A percentile compares a stretch with the other conserved stretches of the same genome.
phyloP scores from a whole-genome alignment of 1,140 invertebrate species.

The Heterodera carotae region DNA sequence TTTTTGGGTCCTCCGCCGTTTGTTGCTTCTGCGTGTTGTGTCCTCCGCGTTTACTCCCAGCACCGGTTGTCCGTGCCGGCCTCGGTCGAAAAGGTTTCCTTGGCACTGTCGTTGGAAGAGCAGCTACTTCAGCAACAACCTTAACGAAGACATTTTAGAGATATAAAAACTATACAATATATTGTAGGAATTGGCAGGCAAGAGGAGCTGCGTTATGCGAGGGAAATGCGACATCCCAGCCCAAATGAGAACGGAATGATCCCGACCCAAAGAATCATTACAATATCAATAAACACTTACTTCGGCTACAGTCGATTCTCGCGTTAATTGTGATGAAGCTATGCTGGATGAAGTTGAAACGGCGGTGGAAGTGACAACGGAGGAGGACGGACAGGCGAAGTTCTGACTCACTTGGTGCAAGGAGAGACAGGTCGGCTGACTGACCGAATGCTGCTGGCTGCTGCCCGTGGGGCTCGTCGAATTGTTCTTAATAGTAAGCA shows the following conservation, averaged over 20 bases:
- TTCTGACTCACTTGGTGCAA: constrained; percentile 31
- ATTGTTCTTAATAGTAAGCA: neutral
- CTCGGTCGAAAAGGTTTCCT: constrained; percentile 26
- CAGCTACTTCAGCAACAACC: constrained; percentile 33
- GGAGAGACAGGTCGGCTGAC: neutral
- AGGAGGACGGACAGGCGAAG: constrained; percentile 7
- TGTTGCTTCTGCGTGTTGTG: constrained; percentile 24
- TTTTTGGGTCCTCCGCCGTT: constrained; percentile 35
- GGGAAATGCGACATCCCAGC: too few species aligned
- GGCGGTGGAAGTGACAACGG: neutral
- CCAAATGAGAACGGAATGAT: too few species aligned
- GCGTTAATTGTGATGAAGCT: neutral
- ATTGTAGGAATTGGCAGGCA: neutral
- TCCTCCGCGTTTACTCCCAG: constrained; percentile 18
- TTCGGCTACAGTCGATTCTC: constrained; percentile 28
- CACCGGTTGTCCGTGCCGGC: constrained; percentile 20
- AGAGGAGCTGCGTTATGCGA: too few species aligned
- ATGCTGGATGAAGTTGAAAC: neutral
- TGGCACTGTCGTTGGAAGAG: constrained; percentile 24
- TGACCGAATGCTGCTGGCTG: neutral
- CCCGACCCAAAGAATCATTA: too few species aligned
- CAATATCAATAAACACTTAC: constrained; percentile 4
- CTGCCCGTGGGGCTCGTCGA: neutral
- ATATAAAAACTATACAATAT: too few species aligned
- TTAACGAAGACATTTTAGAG: neutral